These are phyloP conservation scores for Catharus bicknelli DNA, from an alignment of 2,113 vertebrate species.

Conservation along the genomic window DNA sequence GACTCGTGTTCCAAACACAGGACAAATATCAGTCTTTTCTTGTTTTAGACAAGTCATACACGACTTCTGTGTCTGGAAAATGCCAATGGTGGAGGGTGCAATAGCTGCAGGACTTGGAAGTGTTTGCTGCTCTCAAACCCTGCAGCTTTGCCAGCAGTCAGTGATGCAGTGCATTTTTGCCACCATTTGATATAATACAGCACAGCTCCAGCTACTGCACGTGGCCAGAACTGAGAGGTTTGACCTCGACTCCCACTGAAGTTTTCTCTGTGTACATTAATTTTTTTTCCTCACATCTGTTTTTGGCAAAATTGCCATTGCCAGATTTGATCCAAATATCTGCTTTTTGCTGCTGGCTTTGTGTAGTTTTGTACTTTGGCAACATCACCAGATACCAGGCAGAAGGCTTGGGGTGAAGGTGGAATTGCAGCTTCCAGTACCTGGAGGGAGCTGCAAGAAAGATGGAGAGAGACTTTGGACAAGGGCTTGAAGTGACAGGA, in stretches of 20 bases:
- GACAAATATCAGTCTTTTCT: accelerated
- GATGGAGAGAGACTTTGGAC: background rate
- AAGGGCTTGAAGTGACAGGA: background rate
- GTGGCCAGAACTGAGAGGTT: background rate
- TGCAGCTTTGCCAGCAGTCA: background rate
- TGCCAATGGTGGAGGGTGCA: background rate
- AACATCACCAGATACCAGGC: background rate
- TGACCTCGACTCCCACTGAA: background rate
- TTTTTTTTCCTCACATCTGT: background rate
- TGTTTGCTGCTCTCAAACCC: background rate
- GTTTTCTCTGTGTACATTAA: background rate
- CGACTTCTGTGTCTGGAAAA: background rate
- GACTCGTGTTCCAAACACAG: background rate
- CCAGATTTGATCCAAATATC: background rate
- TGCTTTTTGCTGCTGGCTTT: background rate
- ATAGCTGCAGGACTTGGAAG: background rate
- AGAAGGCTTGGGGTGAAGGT: background rate
- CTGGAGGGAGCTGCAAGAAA: background rate
- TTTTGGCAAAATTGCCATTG: background rate
- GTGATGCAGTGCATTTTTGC: background rate
- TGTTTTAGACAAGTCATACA: background rate
- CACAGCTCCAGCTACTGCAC: background rate
- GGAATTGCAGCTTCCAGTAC: background rate
- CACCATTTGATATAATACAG: background rate
- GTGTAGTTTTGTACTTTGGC: background rate